phyloP scores from a whole-genome alignment of 2,888 invertebrate species.

The Malacosoma neustria region DNA sequence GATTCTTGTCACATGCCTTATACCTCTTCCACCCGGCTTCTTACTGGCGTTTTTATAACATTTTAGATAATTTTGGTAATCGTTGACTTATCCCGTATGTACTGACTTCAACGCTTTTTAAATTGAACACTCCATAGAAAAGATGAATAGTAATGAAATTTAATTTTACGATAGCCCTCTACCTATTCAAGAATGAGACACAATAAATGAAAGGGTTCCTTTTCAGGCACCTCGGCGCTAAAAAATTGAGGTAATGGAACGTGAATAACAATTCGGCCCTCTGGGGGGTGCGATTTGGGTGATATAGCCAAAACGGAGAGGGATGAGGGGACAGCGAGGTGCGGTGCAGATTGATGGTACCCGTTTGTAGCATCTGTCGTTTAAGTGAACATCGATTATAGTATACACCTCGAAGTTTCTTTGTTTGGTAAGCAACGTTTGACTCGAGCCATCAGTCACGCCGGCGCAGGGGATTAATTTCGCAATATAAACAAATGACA shows the following conservation, averaged over 20 bases:
- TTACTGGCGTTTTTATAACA: constrained; percentile 1
- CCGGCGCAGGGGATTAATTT: constrained; percentile 48
- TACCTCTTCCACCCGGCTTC: constrained; percentile 17
- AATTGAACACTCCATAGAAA: constrained; percentile 2
- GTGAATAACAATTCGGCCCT: constrained; percentile 69
- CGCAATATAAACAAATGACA: constrained; percentile 58
- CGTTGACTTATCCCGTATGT: not conserved
- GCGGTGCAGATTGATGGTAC: constrained; percentile 65
- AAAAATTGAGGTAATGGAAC: constrained; percentile 73
- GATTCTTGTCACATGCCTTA: constrained; percentile 41
- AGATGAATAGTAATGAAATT: constrained; percentile 37
- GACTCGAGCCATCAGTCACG: constrained; percentile 56
- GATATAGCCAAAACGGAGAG: constrained; percentile 17
- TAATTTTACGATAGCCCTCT: constrained; percentile 52
- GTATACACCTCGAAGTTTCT: constrained; percentile 62
- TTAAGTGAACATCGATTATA: constrained; percentile 71
- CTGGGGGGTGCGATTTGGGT: constrained; percentile 24
- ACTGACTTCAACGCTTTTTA: too few relatives aligned
- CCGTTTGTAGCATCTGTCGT: constrained; percentile 73
- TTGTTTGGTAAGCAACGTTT: constrained; percentile 58
- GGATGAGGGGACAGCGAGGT: constrained; percentile 22
- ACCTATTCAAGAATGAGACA: constrained; percentile 58
- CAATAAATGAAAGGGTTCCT: constrained; percentile 69
- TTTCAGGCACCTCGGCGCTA: constrained; percentile 62
- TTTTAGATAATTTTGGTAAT: not conserved